Conservation (phyloP, 1,140 invertebrate genomes). For the Octopus sinensis region DNA sequence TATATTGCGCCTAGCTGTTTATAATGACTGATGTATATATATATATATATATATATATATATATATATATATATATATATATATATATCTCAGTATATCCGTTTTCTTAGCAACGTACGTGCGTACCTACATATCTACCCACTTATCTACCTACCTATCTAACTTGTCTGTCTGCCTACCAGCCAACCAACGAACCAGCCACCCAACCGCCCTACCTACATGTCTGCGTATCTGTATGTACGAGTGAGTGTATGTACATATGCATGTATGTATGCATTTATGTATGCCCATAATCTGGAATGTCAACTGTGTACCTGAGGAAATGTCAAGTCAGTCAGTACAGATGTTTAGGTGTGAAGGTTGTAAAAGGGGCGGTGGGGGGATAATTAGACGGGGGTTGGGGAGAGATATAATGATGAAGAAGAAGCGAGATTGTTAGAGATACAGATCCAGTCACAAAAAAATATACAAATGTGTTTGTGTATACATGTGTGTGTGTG, state of each 20-base stretch:
- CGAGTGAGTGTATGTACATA: background rate
- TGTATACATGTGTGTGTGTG: too few species aligned
- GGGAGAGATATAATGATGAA: too few species aligned
- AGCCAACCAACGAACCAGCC: background rate
- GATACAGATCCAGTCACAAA: too few species aligned
- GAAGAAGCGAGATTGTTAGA: too few species aligned
- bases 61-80: slow-evolving; percentile 26
- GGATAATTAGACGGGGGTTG: too few species aligned
- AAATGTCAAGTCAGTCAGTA: background rate
- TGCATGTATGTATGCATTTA: background rate
- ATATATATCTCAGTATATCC: slow-evolving; percentile 26
- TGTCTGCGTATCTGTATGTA: background rate
- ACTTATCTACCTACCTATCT: background rate
- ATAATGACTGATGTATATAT: background rate
- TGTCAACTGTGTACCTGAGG: background rate
- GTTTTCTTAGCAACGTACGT: slow-evolving; percentile 30
- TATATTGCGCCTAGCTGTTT: background rate
- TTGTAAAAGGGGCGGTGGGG: too few species aligned
- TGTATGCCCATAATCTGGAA: background rate
- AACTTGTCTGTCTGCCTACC: background rate
- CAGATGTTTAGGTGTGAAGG: too few species aligned
- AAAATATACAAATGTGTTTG: too few species aligned
- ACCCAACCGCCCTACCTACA: background rate
- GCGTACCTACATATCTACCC: slow-evolving; percentile 10
- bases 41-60: slow-evolving; percentile 21